These are phyloP conservation scores for Margarornis squamiger DNA, from an alignment of 2,797 vertebrate genomes.

Conservation along the genomic window DNA sequence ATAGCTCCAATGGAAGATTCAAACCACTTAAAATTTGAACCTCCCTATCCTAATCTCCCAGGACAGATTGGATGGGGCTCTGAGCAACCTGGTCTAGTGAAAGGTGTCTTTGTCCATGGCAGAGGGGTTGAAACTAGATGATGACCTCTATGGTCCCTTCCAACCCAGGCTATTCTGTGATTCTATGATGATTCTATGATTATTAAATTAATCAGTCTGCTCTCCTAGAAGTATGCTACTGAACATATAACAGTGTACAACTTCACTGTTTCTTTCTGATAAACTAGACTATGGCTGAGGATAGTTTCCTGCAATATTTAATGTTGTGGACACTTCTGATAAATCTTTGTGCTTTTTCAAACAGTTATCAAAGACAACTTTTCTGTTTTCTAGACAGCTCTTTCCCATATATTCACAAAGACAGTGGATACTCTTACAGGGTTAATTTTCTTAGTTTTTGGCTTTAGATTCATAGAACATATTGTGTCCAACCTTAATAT, in stretches of 20 bases:
- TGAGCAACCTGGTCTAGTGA: neutral
- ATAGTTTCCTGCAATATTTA: neutral
- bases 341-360: neutral
- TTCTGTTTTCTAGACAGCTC: neutral
- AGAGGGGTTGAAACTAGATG: neutral
- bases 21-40: neutral
- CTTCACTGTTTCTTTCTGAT: neutral
- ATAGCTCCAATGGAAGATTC: neutral
- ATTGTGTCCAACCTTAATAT: constrained; percentile 79
- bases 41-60: rapidly evolving
- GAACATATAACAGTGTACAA: neutral
- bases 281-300: neutral
- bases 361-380: neutral
- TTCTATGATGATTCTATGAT: neutral
- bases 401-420: neutral
- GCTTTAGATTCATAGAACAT: constrained; percentile 70
- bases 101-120: neutral
- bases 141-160: neutral
- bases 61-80: neutral
- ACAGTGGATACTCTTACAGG: neutral
- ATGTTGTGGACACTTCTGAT: neutral
- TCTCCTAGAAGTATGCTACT: neutral
- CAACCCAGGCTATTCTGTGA: neutral
- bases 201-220: neutral
- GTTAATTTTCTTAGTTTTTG: constrained; percentile 73